Conservation (phyloP, 2,797 vertebrate species). For the Neostethus bicornis region DNA sequence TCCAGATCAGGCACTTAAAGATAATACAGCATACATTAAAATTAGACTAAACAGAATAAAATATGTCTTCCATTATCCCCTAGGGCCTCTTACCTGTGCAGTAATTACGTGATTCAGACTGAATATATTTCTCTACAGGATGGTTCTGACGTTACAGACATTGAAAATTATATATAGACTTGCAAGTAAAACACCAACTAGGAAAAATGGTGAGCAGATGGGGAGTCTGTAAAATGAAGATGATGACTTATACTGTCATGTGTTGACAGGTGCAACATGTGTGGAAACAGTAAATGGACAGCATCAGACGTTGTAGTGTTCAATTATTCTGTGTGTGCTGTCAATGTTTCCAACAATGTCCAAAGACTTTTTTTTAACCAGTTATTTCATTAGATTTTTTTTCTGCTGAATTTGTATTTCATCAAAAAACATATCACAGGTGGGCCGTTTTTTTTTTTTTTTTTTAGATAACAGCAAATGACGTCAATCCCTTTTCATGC, state of each 20-base stretch:
- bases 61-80: constrained; percentile 30
- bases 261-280: constrained; percentile 36
- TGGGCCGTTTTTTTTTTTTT: background rate
- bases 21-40: constrained; percentile 13
- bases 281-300: constrained; percentile 47
- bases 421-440: too few relatives aligned
- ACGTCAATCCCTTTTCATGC: background rate
- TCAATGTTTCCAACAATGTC: constrained; percentile 26
- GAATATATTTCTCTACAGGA: constrained; percentile 43
- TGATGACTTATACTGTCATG: constrained; percentile 34
- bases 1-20: constrained; percentile 11
- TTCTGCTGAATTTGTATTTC: background rate
- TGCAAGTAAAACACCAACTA: constrained; percentile 8
- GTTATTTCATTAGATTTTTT: constrained; percentile 5
- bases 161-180: constrained; percentile 31
- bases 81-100: constrained; percentile 21
- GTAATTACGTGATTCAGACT: constrained; percentile 39
- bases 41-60: constrained; percentile 28
- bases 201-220: constrained; percentile 40
- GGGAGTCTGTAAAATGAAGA: constrained; percentile 43
- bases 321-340: constrained; percentile 45
- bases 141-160: constrained; percentile 35
- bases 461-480: background rate
- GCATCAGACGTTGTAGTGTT: constrained; percentile 51
- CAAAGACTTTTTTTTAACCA: constrained; percentile 19